Percentiles rank a stretch among this genome's conserved stretches.
Evolutionary conservation across 2,797 vertebrate species (phyloP).

Genomic region (Characodon lateralis): DNA sequence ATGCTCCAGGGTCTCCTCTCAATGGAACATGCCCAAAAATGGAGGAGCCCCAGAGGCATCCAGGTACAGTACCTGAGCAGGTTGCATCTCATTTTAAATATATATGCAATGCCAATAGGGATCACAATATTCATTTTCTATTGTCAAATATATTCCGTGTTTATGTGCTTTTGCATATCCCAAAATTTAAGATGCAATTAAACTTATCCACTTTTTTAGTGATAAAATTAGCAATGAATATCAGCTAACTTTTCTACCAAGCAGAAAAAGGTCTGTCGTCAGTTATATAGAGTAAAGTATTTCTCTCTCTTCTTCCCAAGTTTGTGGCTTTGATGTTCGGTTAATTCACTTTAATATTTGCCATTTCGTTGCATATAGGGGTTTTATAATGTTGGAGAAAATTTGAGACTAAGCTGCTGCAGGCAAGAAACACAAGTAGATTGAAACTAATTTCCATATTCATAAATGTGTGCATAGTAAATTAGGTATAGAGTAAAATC

Average conservation of each 20-base stretch:
- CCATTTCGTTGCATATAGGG: neutral
- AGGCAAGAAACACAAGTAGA: neutral
- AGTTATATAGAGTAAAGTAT: neutral
- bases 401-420: neutral
- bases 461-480: neutral
- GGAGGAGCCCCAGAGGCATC: too few species aligned
- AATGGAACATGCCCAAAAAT: too few species aligned
- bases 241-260: neutral
- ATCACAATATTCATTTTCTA: neutral
- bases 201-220: neutral
- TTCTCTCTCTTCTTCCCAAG: neutral
- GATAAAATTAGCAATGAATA: neutral
- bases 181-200: neutral
- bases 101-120: neutral
- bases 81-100: neutral
- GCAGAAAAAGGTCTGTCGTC: neutral
- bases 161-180: neutral
- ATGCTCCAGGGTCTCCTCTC: too few species aligned
- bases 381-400: neutral
- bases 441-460: constrained; percentile 5
- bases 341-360: constrained; percentile 1
- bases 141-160: neutral
- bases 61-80: too few species aligned
- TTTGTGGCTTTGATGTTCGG: neutral
- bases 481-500: neutral